phyloP scores from a whole-genome alignment of 1,140 invertebrate genomes.

The Lineus longissimus region DNA sequence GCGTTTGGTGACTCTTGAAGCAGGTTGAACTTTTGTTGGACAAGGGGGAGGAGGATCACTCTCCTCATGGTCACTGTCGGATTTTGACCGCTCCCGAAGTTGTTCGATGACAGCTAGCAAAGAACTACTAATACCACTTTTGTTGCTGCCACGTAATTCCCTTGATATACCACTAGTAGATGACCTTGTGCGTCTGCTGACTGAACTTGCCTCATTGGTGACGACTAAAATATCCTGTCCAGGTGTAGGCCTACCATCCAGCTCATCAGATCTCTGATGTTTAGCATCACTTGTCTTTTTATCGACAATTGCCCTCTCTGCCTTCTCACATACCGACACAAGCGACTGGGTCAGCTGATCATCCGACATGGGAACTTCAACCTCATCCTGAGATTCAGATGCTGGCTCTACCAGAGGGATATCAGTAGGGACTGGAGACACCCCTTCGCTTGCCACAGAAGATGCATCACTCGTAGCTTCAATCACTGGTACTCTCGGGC shows the following conservation, averaged over 20 bases:
- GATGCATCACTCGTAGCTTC: background rate
- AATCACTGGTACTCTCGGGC: background rate
- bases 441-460: too few species aligned
- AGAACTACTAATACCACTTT: slow-evolving; percentile 47
- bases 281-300: too few species aligned
- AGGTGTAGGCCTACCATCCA: too few species aligned
- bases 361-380: too few species aligned
- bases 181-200: background rate
- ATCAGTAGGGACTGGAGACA: too few species aligned
- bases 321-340: too few species aligned
- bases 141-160: background rate
- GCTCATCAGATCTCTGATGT: too few species aligned
- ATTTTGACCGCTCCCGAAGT: slow-evolving; percentile 41
- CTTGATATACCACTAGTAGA: background rate
- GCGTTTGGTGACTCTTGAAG: background rate
- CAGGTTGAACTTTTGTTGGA: background rate
- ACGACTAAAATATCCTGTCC: too few species aligned
- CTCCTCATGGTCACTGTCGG: slow-evolving; percentile 36
- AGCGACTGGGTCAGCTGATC: too few species aligned
- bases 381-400: too few species aligned
- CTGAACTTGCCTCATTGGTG: background rate
- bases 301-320: too few species aligned
- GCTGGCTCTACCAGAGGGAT: too few species aligned
- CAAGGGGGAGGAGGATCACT: background rate
- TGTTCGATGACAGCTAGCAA: slow-evolving; percentile 52